Base-by-base conservation (phyloP, 2,888 invertebrate species). In the Falcaria lacertinaria region DNA sequence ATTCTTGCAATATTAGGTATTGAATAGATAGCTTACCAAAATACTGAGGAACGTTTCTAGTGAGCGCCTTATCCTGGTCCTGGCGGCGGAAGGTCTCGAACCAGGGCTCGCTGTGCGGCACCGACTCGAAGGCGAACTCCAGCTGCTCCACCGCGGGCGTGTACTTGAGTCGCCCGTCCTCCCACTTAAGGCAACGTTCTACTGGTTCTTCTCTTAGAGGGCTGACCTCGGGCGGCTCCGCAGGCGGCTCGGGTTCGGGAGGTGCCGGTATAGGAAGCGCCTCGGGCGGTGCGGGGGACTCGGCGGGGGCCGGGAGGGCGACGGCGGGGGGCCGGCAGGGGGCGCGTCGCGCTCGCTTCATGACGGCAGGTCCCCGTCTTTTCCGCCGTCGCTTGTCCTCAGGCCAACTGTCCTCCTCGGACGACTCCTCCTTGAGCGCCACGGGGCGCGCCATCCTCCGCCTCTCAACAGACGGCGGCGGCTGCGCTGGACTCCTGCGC, bases 21-120 rank as follows among this genome's bases (percentile, higher is more conserved):
- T n/a, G n/a, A n/a, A n/a, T n/a, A n/a, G n/a, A n/a, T n/a, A 83
- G 80, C 74, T 90, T 78, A 84, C 91, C 90, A 66, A 91, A 91
- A 69, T 87, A 90, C 58, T 87, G 81, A 52, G 91, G 90, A 48
- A 92, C 90, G 70, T 91, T 91, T 55, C 87, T 91, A 59, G 92
- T 91, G 47, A 89, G 86, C 50, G 94, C 92, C 50, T 92, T 91
- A 13, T 94, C 93, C 39, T 91, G 90, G 66, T 96, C 95, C 67
- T 95, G 95, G 1, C 96, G 89, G 52, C 91, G 90, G 68, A 95
- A 96, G 1, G 95, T 93, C 50, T 93, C 91, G 69, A 93, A 95
- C 96, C 96, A 96, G 0, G 94, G 91, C 67, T 95, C 95, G 15
- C 92, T 91, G 28, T 81, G 87, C 0, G 96, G 96, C 45, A 94